Percentiles rank a stretch among this genome's conserved stretches.
These are phyloP conservation scores for Sphaerophoria rueppellii DNA, from an alignment of 2,888 invertebrate species.

Conservation along the genomic window DNA sequence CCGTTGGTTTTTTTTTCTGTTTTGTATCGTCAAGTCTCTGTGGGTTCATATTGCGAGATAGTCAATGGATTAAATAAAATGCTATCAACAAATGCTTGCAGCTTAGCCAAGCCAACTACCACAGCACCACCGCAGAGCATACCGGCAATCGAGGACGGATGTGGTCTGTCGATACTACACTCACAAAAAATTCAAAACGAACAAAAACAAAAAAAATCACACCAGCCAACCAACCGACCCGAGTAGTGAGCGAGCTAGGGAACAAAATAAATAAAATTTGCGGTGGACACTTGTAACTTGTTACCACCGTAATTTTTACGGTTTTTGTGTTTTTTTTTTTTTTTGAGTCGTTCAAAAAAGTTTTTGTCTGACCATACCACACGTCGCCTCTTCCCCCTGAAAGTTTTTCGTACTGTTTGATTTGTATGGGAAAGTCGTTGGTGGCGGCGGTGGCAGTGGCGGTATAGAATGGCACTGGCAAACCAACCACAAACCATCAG, in stretches of 20 bases:
- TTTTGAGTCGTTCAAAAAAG: slow-evolving; percentile 37
- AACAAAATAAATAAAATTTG: slow-evolving; percentile 72
- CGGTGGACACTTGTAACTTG: slow-evolving; percentile 74
- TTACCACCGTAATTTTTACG: slow-evolving; percentile 68
- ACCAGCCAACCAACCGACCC: slow-evolving; percentile 21
- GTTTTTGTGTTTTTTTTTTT: slow-evolving; percentile 4
- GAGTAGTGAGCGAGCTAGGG: slow-evolving; percentile 8
- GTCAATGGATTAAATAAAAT: slow-evolving; percentile 65
- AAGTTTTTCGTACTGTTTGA: slow-evolving; percentile 43
- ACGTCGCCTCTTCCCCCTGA: too few relatives aligned
- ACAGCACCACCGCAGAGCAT: neutral
- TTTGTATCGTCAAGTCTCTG: slow-evolving; percentile 27
- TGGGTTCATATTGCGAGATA: slow-evolving; percentile 43
- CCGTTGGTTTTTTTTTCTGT: slow-evolving; percentile 48
- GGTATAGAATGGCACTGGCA: slow-evolving; percentile 4
- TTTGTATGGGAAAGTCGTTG: slow-evolving; percentile 45
- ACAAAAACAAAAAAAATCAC: slow-evolving; percentile 34
- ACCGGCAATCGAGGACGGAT: slow-evolving; percentile 68
- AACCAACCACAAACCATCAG: slow-evolving; percentile 48
- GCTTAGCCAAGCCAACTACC: slow-evolving; percentile 39
- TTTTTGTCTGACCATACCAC: neutral
- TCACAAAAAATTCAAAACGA: slow-evolving; percentile 22
- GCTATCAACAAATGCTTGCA: slow-evolving; percentile 67
- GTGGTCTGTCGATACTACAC: slow-evolving; percentile 64
- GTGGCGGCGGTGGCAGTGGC: slow-evolving; percentile 36